These are phyloP conservation scores for Poecilia gillii DNA, from an alignment of 2,797 vertebrate genomes.

Conservation along the genomic window DNA sequence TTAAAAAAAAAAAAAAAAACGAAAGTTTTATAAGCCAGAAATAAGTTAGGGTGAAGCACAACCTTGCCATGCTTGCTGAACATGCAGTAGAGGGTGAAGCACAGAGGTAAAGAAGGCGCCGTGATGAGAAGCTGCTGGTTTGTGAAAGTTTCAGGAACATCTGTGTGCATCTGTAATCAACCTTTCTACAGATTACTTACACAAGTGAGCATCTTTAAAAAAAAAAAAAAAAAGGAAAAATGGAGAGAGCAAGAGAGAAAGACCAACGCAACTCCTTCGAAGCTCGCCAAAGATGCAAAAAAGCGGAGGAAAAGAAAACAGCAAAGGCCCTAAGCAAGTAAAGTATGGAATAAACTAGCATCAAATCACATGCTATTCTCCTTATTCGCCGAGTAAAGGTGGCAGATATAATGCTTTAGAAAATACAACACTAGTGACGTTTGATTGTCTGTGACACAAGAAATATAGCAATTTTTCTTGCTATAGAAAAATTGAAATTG, in stretches of 20 bases:
- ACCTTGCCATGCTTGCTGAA: constrained; percentile 75
- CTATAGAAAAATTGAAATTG: no score
- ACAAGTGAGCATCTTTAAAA: constrained; percentile 41
- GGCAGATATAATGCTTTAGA: constrained; percentile 66
- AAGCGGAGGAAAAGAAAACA: constrained; percentile 43
- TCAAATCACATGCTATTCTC: constrained; percentile 63
- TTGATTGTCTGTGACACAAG: constrained; percentile 79
- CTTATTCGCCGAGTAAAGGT: constrained; percentile 45
- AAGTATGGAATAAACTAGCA: constrained; percentile 60
- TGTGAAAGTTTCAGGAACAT: constrained; percentile 39
- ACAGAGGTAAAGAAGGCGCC: constrained; percentile 65
- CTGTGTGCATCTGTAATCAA: constrained; percentile 36
- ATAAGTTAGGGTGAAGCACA: constrained; percentile 66
- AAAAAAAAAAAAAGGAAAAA: constrained; percentile 1
- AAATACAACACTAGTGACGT: constrained; percentile 69
- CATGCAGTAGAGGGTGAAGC: constrained; percentile 75
- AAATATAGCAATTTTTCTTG: constrained; percentile 39
- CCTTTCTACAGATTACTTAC: constrained; percentile 35
- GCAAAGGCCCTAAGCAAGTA: constrained; percentile 54
- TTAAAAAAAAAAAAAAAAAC: neutral
- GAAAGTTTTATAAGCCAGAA: constrained; percentile 71
- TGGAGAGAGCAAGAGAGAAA: neutral
- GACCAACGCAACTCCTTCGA: constrained; percentile 35
- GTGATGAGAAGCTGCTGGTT: constrained; percentile 51
- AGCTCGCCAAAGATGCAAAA: constrained; percentile 41